These are phyloP conservation scores for Conus ventricosus DNA, from an alignment of 1,140 invertebrate species.

Conservation along the genomic window DNA sequence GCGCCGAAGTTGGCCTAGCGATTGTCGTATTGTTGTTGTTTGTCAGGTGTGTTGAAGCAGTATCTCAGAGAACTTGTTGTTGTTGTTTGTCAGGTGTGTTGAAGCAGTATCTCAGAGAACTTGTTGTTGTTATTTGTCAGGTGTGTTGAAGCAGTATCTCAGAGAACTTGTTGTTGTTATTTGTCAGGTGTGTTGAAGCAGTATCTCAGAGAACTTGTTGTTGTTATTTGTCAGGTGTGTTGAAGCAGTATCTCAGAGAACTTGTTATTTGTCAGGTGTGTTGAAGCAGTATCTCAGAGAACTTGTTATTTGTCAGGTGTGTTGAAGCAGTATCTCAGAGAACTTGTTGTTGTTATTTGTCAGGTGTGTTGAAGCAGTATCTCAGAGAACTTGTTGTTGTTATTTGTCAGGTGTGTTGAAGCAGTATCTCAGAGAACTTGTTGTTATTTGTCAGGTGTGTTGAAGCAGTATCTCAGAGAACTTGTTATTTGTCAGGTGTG, in stretches of 20 bases:
- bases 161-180: too few relatives aligned
- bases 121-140: constrained; percentile 31
- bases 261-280: constrained; percentile 85
- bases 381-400: constrained; percentile 93
- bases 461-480: constrained; percentile 96
- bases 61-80: too few relatives aligned
- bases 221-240: too few relatives aligned
- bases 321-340: constrained; percentile 94
- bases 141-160: not conserved
- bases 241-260: constrained; percentile 96
- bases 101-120: too few relatives aligned
- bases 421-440: constrained; percentile 93
- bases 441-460: too few relatives aligned
- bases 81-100: too few relatives aligned
- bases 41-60: too few relatives aligned
- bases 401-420: constrained; percentile 91
- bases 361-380: constrained; percentile 91
- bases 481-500: constrained; percentile 71
- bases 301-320: constrained; percentile 86
- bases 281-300: constrained; percentile 96
- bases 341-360: too few relatives aligned
- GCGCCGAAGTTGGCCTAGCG: too few relatives aligned
- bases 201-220: constrained; percentile 94
- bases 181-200: constrained; percentile 87
- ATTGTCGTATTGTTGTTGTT: too few relatives aligned